phyloP scores from a whole-genome alignment of 2,797 vertebrate species.

The Pelobates cultripes region DNA sequence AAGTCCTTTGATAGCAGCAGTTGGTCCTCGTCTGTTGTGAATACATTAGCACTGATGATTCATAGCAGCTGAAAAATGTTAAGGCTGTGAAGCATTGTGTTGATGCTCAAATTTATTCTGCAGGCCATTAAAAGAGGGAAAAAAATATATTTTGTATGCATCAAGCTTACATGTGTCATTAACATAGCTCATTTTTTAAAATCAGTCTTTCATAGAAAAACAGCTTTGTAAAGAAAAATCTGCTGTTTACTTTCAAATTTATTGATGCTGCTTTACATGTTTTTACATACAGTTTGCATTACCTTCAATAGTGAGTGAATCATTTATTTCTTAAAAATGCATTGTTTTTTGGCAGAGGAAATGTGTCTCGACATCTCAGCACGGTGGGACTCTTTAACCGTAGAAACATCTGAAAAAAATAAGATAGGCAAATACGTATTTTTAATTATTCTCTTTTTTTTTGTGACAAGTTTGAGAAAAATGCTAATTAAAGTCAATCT shows the following conservation, averaged over 20 bases:
- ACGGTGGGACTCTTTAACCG: slow-evolving; percentile 69
- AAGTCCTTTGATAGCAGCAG: slow-evolving; percentile 99
- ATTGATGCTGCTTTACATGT: slow-evolving; percentile 84
- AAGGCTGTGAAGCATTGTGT: slow-evolving; percentile 90
- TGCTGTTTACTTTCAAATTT: slow-evolving; percentile 83
- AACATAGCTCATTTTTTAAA: slow-evolving; percentile 86
- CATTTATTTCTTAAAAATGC: slow-evolving; percentile 84
- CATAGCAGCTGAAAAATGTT: slow-evolving; percentile 86
- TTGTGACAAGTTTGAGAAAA: not conserved
- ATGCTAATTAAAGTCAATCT: slow-evolving; percentile 10
- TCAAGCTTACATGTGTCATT: slow-evolving; percentile 93
- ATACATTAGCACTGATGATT: slow-evolving; percentile 98
- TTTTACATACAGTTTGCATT: slow-evolving; percentile 85
- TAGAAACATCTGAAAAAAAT: not conserved
- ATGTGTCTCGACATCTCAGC: slow-evolving; percentile 85
- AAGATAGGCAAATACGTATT: not conserved
- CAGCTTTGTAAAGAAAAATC: slow-evolving; percentile 82
- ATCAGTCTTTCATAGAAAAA: slow-evolving; percentile 86
- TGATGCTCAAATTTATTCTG: slow-evolving; percentile 88
- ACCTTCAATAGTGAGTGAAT: slow-evolving; percentile 82
- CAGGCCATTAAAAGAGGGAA: slow-evolving; percentile 82
- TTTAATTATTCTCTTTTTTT: no score
- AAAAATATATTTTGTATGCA: slow-evolving; percentile 89
- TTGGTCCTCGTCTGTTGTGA: slow-evolving; percentile 99
- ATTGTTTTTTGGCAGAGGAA: slow-evolving; percentile 89